Evolutionary conservation across 2,888 invertebrate genomes (phyloP).

Genomic region (Elmis aenea): DNA sequence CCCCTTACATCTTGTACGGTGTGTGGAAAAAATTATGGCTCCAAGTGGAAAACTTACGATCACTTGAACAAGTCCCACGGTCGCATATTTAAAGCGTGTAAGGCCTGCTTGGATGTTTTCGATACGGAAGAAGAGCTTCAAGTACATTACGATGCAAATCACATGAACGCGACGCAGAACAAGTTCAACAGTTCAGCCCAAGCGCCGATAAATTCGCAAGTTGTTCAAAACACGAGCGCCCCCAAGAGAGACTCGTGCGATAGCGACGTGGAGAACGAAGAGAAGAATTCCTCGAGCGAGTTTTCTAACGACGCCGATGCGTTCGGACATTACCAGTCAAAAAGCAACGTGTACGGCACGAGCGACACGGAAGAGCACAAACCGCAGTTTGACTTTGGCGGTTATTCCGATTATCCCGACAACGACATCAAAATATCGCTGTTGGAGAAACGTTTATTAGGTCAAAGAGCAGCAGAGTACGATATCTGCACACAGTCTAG

Average conservation of each 20-base stretch:
- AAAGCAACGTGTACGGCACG: too few relatives aligned
- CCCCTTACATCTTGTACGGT: constrained; percentile 54
- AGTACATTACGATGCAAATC: constrained; percentile 47
- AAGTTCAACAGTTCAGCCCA: constrained; percentile 7
- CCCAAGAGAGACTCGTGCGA: constrained; percentile 11
- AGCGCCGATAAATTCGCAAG: background rate
- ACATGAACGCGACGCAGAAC: constrained; percentile 27
- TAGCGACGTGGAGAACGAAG: constrained; percentile 19
- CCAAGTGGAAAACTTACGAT: constrained; percentile 56
- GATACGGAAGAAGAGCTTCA: constrained; percentile 50
- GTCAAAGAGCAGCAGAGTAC: too few relatives aligned
- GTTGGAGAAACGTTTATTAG: constrained; percentile 40
- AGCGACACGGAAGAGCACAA: constrained; percentile 13
- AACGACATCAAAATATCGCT: constrained; percentile 34
- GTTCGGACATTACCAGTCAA: constrained; percentile 6
- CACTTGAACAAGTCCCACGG: constrained; percentile 57
- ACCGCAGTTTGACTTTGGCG: constrained; percentile 4
- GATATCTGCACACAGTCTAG: too few relatives aligned
- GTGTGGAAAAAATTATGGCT: constrained; percentile 56
- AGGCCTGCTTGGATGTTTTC: constrained; percentile 56
- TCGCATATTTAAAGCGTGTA: constrained; percentile 53
- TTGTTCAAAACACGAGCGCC: background rate
- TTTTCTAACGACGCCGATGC: constrained; percentile 13
- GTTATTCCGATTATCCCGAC: constrained; percentile 2
- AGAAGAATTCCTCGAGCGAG: constrained; percentile 20